Conservation (phyloP, 2,797 vertebrate species). For the Ispidina lecontei region DNA sequence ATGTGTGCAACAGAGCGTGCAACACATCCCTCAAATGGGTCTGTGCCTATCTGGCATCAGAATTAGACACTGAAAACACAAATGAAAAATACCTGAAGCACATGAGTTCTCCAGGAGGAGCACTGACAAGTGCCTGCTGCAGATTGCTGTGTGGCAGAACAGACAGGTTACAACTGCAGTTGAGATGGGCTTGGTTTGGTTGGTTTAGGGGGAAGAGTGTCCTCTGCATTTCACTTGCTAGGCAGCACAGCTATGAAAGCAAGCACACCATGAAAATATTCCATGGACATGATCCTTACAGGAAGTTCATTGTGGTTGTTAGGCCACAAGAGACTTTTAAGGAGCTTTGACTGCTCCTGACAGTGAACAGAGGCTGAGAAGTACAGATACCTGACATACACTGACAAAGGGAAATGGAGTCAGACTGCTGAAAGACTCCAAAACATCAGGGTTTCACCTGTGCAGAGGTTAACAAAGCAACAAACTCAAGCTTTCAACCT, state of each 20-base stretch:
- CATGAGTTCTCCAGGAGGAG: not conserved
- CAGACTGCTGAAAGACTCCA: too few species aligned
- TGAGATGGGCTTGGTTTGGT: not conserved
- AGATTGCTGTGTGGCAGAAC: not conserved
- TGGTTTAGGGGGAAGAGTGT: not conserved
- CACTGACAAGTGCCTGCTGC: not conserved
- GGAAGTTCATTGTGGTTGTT: not conserved
- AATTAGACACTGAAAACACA: not conserved
- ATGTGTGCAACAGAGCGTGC: conserved; percentile 15
- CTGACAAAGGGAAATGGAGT: too few species aligned
- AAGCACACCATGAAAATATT: not conserved
- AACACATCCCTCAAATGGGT: not conserved
- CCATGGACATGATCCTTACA: not conserved
- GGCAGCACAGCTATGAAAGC: not conserved
- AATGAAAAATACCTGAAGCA: not conserved
- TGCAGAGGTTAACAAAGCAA: not conserved
- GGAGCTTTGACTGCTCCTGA: not conserved
- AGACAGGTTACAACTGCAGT: not conserved
- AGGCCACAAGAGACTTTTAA: not conserved
- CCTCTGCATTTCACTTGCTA: not conserved
- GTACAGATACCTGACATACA: not conserved
- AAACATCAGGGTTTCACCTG: not conserved
- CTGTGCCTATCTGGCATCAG: not conserved
- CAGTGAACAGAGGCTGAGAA: not conserved
- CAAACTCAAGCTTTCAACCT: not conserved